A percentile compares a stretch with the other conserved stretches of the same genome.
Conservation (phyloP, 2,888 invertebrate genomes). For the Anagyrus pseudococci region DNA sequence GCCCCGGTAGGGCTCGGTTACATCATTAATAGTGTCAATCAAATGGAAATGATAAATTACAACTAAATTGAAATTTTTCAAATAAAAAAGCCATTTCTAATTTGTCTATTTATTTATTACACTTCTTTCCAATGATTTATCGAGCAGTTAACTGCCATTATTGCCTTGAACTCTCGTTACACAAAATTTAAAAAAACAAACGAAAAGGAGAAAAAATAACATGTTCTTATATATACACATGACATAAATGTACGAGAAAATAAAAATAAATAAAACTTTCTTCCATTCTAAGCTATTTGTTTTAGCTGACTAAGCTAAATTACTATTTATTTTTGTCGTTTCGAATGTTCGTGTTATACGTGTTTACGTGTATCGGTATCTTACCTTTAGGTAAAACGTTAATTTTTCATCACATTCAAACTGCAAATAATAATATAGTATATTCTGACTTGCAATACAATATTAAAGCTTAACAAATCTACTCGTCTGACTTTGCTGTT, state of each 20-base stretch:
- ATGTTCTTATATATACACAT: too few relatives aligned
- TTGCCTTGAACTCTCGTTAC: slow-evolving; percentile 1
- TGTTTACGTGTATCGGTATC: not conserved
- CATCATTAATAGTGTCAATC: too few relatives aligned
- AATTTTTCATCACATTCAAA: not conserved
- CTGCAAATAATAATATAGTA: not conserved
- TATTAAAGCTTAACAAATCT: slow-evolving; percentile 3
- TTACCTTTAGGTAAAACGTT: not conserved
- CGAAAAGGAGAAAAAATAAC: not conserved
- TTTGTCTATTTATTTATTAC: slow-evolving; percentile 4
- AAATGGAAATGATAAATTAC: too few relatives aligned
- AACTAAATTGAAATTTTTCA: too few relatives aligned
- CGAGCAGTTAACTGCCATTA: too few relatives aligned
- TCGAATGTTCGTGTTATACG: not conserved
- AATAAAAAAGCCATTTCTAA: not conserved
- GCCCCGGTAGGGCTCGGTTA: not conserved
- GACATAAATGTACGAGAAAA: too few relatives aligned
- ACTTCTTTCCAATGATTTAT: not conserved
- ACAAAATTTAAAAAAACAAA: not conserved
- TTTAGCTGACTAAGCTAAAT: too few relatives aligned
- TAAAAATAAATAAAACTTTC: not conserved
- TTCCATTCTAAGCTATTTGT: not conserved
- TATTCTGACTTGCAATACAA: not conserved
- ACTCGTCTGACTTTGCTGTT: not conserved
- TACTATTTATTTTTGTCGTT: not conserved